These are phyloP conservation scores for Seira ritae DNA, from an alignment of 2,888 invertebrate genomes.

Conservation along the genomic window DNA sequence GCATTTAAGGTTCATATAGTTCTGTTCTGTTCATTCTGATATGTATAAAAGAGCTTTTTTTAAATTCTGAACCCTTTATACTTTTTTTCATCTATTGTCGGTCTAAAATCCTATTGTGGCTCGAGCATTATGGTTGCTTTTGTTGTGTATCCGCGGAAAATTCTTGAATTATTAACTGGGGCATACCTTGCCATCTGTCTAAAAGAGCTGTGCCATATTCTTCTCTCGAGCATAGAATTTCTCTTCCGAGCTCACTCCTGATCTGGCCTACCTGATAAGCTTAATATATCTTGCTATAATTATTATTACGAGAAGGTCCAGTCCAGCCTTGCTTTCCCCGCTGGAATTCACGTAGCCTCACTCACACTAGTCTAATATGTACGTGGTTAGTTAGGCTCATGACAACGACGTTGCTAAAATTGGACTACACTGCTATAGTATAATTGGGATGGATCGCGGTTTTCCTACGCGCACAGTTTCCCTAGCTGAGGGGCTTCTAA, in stretches of 20 bases:
- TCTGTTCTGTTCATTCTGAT: too few species aligned
- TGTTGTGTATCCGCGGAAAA: conserved; percentile 24
- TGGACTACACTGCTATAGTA: conserved; percentile 2
- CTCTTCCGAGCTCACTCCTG: too few species aligned
- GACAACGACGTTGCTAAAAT: not conserved
- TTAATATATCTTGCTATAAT: too few species aligned
- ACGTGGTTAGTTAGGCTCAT: not conserved
- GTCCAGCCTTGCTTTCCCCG: too few species aligned
- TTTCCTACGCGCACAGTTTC: conserved; percentile 17
- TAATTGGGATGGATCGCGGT: not conserved
- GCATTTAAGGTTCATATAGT: too few species aligned
- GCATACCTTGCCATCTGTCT: conserved; percentile 35
- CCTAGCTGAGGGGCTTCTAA: conserved; percentile 12
- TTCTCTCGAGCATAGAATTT: too few species aligned
- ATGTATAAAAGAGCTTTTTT: not conserved
- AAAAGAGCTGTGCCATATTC: not conserved
- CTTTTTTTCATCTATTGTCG: not conserved
- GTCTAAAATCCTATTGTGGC: conserved; percentile 13
- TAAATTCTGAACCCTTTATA: not conserved
- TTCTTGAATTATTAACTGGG: conserved; percentile 53
- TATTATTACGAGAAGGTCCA: too few species aligned
- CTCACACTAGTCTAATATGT: not conserved
- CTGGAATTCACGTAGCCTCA: not conserved
- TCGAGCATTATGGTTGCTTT: conserved; percentile 21
- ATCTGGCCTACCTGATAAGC: too few species aligned